Conservation (phyloP, 2,797 vertebrate species). For the Neosilurus mollespiculum region DNA sequence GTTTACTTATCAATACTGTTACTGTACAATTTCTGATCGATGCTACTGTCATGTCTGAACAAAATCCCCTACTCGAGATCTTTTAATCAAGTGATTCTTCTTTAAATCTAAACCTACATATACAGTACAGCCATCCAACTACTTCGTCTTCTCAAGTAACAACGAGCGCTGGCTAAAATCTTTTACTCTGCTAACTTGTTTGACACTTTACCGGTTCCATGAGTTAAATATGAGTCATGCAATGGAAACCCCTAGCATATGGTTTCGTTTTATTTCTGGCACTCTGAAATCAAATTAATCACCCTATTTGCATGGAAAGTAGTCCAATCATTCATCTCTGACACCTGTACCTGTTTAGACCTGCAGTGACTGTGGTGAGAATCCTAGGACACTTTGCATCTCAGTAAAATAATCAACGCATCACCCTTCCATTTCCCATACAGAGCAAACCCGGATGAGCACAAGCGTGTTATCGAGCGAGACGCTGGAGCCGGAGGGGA, state of each 20-base stretch:
- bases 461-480: constrained; percentile 40
- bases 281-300: constrained; percentile 27
- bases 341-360: constrained; percentile 30
- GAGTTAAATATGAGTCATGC: constrained; percentile 9
- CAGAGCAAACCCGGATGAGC: constrained; percentile 22
- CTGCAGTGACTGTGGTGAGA: constrained; percentile 12
- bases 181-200: background rate
- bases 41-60: background rate
- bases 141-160: background rate
- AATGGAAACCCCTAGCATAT: constrained; percentile 11
- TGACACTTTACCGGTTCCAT: background rate
- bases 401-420: constrained; percentile 19
- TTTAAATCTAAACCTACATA: background rate
- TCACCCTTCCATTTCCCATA: constrained; percentile 39
- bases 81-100: background rate
- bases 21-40: background rate
- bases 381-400: constrained; percentile 35
- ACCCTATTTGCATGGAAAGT: constrained; percentile 7
- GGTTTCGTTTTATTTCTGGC: constrained; percentile 28
- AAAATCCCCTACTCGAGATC: background rate
- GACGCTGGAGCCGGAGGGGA: constrained; percentile 46
- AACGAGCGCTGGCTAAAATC: background rate
- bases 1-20: background rate
- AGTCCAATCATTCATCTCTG: constrained; percentile 19
- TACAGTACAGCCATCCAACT: no score